These are phyloP conservation scores for Diplolepis rosae DNA, from an alignment of 2,888 invertebrate species.

Conservation along the genomic window DNA sequence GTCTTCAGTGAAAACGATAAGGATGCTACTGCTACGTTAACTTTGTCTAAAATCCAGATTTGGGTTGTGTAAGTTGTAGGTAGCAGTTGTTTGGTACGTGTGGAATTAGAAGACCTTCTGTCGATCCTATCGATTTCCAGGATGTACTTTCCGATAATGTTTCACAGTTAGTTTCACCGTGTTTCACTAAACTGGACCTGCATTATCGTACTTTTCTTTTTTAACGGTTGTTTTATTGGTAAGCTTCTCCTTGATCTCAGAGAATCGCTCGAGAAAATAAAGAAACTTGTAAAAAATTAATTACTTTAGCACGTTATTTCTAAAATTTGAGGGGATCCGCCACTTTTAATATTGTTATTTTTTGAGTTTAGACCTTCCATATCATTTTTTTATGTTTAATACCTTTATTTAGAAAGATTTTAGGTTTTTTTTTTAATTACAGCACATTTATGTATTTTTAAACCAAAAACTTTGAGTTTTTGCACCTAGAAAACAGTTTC, in stretches of 20 bases:
- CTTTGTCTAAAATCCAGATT: neutral
- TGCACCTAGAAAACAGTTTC: too few species aligned
- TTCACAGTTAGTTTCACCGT: neutral
- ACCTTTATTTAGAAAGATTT: too few species aligned
- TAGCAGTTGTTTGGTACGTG: neutral
- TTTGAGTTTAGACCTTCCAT: too few species aligned
- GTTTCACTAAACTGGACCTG: neutral
- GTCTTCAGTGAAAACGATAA: slow-evolving; percentile 10
- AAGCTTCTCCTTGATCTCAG: neutral
- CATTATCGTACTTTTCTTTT: neutral
- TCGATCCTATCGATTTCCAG: neutral
- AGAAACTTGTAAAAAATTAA: neutral
- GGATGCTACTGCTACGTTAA: slow-evolving; percentile 14
- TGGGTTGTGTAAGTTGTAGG: neutral
- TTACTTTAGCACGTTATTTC: neutral
- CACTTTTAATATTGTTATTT: too few species aligned
- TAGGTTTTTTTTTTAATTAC: too few species aligned
- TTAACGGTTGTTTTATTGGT: neutral
- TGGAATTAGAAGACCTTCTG: neutral
- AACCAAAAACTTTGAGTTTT: too few species aligned
- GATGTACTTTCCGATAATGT: neutral
- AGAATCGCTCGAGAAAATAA: neutral
- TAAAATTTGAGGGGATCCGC: too few species aligned
- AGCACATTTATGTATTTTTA: too few species aligned
- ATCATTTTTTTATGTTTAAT: too few species aligned